Conservation (phyloP, 30 jellyfish, hydroid and myxozoan species). For the Aurelia coerulea region DNA sequence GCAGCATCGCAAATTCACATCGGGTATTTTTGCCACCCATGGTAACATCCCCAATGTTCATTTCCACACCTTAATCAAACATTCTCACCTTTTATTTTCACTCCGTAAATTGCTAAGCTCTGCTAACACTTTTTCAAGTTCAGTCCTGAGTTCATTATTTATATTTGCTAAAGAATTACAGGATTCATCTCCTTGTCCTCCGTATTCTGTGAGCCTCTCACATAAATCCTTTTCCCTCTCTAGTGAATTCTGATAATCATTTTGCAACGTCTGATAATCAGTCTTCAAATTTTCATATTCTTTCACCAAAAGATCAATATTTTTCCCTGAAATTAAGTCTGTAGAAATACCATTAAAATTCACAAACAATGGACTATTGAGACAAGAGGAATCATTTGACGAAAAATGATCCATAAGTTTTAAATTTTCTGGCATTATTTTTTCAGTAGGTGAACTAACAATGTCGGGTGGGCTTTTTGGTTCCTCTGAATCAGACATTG, state of each 20-base stretch:
- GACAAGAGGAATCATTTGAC: constrained; percentile 49
- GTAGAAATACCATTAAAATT: neutral
- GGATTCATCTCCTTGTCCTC: constrained; percentile 72
- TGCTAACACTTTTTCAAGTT: constrained; percentile 47
- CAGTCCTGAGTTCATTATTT: constrained; percentile 52
- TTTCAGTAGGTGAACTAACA: neutral
- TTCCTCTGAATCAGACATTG: constrained; percentile 2
- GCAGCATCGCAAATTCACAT: too few relatives aligned
- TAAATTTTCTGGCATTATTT: neutral
- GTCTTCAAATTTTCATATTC: constrained; percentile 48
- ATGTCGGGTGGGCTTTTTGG: neutral
- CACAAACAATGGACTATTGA: constrained; percentile 28
- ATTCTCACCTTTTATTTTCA: constrained; percentile 54
- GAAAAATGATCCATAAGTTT: constrained; percentile 11
- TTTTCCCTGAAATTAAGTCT: neutral
- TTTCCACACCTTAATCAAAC: too few relatives aligned
- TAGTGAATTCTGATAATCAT: constrained; percentile 38
- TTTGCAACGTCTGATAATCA: constrained; percentile 40
- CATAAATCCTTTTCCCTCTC: constrained; percentile 62
- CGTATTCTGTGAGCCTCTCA: constrained; percentile 38
- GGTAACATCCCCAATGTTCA: too few relatives aligned
- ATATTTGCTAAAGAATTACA: constrained; percentile 43
- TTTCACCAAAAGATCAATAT: neutral
- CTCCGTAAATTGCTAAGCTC: constrained; percentile 24
- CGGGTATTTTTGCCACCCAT: too few relatives aligned